Conservation (phyloP, 1,140 invertebrate species). For the Scaptomyza pallida region DNA sequence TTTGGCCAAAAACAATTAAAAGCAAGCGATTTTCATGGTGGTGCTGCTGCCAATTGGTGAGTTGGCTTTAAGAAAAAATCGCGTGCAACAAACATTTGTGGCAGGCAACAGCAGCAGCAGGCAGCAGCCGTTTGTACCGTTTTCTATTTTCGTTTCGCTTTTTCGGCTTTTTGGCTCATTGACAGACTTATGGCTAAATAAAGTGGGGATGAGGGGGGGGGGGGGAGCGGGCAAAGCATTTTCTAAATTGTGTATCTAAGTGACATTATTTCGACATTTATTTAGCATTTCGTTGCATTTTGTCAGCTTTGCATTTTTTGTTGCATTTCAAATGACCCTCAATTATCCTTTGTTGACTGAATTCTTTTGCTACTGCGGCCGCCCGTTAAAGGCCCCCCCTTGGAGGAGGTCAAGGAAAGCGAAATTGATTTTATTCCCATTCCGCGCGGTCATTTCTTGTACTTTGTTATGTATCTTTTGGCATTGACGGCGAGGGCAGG, state of each 20-base stretch:
- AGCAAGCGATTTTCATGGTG: slow-evolving; percentile 58
- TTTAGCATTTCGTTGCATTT: slow-evolving; percentile 47
- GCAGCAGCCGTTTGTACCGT: slow-evolving; percentile 17
- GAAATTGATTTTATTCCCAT: slow-evolving; percentile 76
- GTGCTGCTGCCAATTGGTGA: slow-evolving; percentile 53
- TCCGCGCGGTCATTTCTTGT: not conserved
- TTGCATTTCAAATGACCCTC: slow-evolving; percentile 81
- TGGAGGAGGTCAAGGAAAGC: slow-evolving; percentile 72
- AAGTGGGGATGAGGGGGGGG: not conserved
- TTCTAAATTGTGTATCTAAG: slow-evolving; percentile 22
- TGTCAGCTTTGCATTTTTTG: slow-evolving; percentile 49
- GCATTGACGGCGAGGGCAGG: too few relatives aligned
- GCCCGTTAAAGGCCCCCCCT: not conserved
- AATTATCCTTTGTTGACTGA: slow-evolving; percentile 78
- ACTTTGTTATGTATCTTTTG: slow-evolving; percentile 1
- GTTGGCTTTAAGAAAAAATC: slow-evolving; percentile 53
- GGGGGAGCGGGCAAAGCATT: not conserved
- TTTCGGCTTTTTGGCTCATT: slow-evolving; percentile 62
- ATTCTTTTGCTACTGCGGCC: slow-evolving; percentile 10
- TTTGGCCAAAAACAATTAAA: slow-evolving; percentile 70
- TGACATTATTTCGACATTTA: slow-evolving; percentile 81
- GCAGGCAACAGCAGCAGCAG: too few relatives aligned
- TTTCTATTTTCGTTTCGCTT: slow-evolving; percentile 79
- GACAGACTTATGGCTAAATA: slow-evolving; percentile 11
- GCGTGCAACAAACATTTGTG: slow-evolving; percentile 36